Base-by-base conservation (phyloP, 2,888 invertebrate species). In the Tethea ocularis region DNA sequence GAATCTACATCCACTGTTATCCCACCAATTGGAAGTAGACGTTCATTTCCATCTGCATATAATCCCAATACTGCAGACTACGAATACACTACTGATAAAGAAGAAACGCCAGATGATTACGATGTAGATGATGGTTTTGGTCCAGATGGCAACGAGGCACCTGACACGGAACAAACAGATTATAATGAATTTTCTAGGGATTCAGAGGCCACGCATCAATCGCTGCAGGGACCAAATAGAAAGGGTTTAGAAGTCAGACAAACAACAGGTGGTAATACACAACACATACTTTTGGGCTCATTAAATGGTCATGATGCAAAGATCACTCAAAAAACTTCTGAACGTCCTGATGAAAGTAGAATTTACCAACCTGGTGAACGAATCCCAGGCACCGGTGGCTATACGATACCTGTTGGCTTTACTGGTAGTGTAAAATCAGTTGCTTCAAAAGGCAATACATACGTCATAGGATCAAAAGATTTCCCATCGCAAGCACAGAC, bases 401-500 rank as follows among this genome's bases (percentile, higher is more conserved):
- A 95, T 83, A 93, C 94, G 69, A 93, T 97, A 83, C 95, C 97
- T 61, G 78, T 94, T 63, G 95, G 97, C 62, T 94, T 95, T 83
- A 92, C 96, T 58, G 94, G 96, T 57, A 96, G 95, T 55, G 94
- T 95, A 58, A 94, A 96, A 54, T 95, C 96, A 0, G 93, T 95
- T 7, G 94, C 96, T 0, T 95, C 95, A 22, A 94, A 94, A 58
- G 93, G 93, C 17, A 87, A 93, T 69, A 94, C 94, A 1, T 94
- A 94, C 57, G 93, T 94, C 0, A 86, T 93, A 2, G 95, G 95
- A 5, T 90, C 93, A 6, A 92, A 89, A 33, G 89, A 91, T 59
- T 95, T 94, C 29, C 94, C 95, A 66, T 95, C 96, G 6, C 96
- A 96, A 84, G 95, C 95, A 2, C 96, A 96, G 82, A 95, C 95